Evolutionary conservation across 2,113 vertebrate genomes (phyloP).

Genomic region (Hassar affinis): DNA sequence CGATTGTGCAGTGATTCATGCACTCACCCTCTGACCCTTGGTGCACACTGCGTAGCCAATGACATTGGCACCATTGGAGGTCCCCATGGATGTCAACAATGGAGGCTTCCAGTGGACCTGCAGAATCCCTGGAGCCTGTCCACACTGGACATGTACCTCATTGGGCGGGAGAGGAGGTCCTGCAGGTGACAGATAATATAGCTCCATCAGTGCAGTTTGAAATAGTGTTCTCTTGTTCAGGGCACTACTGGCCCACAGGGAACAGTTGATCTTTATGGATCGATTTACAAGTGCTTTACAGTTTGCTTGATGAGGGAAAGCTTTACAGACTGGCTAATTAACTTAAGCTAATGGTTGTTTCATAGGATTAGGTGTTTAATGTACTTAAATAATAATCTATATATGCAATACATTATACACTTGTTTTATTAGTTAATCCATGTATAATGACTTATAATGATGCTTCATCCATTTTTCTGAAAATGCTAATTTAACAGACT

Average conservation of each 20-base stretch:
- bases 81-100: slow-evolving; percentile 79
- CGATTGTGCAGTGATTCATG: slow-evolving; percentile 3
- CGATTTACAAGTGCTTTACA: not conserved
- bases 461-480: not conserved
- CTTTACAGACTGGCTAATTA: not conserved
- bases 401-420: slow-evolving; percentile 1
- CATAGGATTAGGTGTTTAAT: not conserved
- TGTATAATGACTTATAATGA: not conserved
- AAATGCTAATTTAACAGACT: not conserved
- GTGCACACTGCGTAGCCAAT: slow-evolving; percentile 91
- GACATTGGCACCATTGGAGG: slow-evolving; percentile 89
- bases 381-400: not conserved
- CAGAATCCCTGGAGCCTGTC: slow-evolving; percentile 76
- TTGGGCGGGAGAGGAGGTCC: slow-evolving; percentile 89
- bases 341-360: not conserved
- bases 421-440: not conserved
- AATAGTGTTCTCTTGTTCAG: slow-evolving; percentile 49
- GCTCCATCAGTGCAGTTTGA: slow-evolving; percentile 28
- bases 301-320: not conserved
- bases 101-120: slow-evolving; percentile 91
- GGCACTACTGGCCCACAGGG: slow-evolving; percentile 19
- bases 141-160: slow-evolving; percentile 83
- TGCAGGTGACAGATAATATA: slow-evolving; percentile 55
- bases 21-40: slow-evolving; percentile 87
- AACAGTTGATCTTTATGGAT: not conserved